A percentile compares a stretch with the other conserved stretches of the same genome.
Conservation (phyloP, 2,113 vertebrate species). For the Silurus glanis region DNA sequence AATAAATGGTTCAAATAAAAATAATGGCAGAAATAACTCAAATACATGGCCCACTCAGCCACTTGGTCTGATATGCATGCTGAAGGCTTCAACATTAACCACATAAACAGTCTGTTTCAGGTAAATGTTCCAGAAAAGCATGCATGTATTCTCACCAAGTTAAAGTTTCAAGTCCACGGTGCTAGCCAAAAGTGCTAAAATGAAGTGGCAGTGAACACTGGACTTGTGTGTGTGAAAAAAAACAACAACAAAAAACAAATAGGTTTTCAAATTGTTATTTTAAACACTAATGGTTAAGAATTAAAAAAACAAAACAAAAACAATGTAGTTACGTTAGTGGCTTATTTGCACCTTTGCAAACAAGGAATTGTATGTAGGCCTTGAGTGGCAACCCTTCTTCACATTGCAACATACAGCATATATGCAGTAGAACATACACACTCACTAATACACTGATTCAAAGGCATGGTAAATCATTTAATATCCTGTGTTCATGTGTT, state of each 20-base stretch:
- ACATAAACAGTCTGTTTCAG: too few relatives aligned
- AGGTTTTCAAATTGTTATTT: background rate
- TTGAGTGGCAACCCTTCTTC: background rate
- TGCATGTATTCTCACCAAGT: background rate
- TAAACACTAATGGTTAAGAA: background rate
- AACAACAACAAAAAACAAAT: background rate
- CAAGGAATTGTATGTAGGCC: background rate
- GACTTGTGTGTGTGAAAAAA: background rate
- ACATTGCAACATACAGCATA: background rate
- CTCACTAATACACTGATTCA: constrained; percentile 25
- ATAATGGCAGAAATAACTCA: too few relatives aligned
- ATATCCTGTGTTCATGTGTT: constrained; percentile 1
- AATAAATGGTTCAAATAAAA: too few relatives aligned
- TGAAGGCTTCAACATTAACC: background rate
- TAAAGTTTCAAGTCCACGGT: background rate
- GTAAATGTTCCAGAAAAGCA: background rate
- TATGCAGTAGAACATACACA: constrained; percentile 14
- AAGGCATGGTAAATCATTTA: constrained; percentile 30
- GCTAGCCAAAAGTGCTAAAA: background rate
- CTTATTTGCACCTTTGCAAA: background rate
- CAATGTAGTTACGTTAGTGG: background rate
- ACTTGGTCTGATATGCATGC: background rate
- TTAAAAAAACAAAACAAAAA: background rate
- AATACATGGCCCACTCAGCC: too few relatives aligned
- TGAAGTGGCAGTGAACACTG: background rate